A percentile compares a stretch with the other conserved stretches of the same genome.
Evolutionary conservation across 2,113 vertebrate species (phyloP).

Genomic region (Chionis minor): DNA sequence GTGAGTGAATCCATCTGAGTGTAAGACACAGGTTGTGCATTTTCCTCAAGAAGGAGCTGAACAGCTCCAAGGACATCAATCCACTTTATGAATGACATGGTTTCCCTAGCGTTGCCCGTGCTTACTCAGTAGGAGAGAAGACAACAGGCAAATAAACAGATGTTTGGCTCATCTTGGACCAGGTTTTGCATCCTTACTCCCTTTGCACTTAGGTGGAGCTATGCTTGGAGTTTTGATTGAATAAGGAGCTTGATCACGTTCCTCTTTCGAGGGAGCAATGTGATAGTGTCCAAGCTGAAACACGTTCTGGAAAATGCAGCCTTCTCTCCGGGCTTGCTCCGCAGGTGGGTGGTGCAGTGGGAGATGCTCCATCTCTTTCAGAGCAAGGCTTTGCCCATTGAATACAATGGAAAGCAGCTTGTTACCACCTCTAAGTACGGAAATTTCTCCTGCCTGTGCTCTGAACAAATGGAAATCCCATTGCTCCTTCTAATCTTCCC

Average conservation of each 20-base stretch:
- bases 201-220: background rate
- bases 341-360: background rate
- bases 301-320: background rate
- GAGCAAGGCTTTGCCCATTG: background rate
- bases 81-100: background rate
- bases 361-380: background rate
- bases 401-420: background rate
- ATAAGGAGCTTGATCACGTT: background rate
- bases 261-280: background rate
- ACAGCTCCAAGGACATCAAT: conserved; percentile 12
- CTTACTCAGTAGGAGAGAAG: background rate
- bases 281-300: background rate
- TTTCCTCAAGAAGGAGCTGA: conserved; percentile 36
- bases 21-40: conserved; percentile 40
- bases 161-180: background rate
- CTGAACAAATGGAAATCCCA: background rate
- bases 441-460: background rate
- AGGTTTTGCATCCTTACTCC: background rate
- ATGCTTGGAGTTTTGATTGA: background rate
- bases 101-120: background rate
- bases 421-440: background rate
- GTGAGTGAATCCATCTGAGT: conserved; percentile 65
- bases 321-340: background rate
- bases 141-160: background rate
- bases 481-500: background rate